Percentiles rank a stretch among this genome's conserved stretches.
Evolutionary conservation across 2,113 vertebrate genomes (phyloP).

Genomic region (Leiothrix lutea): DNA sequence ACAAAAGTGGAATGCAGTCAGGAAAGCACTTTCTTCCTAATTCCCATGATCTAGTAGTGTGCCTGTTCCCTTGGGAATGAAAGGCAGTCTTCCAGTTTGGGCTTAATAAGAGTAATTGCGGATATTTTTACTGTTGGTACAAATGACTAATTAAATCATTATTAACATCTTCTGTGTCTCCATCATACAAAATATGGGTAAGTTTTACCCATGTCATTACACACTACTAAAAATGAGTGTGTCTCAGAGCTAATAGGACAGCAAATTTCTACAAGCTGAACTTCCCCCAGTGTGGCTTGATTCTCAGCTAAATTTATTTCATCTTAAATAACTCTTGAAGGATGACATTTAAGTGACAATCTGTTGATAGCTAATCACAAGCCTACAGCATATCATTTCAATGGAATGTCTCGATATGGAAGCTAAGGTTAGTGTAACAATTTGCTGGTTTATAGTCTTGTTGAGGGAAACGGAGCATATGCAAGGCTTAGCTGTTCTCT

Average conservation of each 20-base stretch:
- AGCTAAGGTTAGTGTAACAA: neutral
- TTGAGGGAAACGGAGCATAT: neutral
- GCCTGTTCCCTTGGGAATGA: neutral
- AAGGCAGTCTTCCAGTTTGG: neutral
- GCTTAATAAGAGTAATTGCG: neutral
- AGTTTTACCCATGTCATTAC: neutral
- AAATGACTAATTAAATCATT: neutral
- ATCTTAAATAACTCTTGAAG: neutral
- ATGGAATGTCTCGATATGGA: neutral
- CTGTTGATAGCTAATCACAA: conserved; percentile 27
- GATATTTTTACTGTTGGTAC: neutral
- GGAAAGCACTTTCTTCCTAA: neutral
- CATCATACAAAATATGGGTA: neutral
- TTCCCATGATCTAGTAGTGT: neutral
- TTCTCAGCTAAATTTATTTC: neutral
- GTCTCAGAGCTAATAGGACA: neutral
- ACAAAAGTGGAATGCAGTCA: neutral
- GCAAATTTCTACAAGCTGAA: neutral
- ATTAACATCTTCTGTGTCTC: neutral
- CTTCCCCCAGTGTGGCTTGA: neutral
- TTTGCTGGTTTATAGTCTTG: neutral
- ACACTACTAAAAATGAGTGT: neutral
- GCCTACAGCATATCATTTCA: neutral
- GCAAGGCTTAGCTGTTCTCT: neutral
- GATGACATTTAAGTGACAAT: conserved; percentile 35